Evolutionary conservation across 2,888 invertebrate genomes (phyloP).

Genomic region (Mantis religiosa): DNA sequence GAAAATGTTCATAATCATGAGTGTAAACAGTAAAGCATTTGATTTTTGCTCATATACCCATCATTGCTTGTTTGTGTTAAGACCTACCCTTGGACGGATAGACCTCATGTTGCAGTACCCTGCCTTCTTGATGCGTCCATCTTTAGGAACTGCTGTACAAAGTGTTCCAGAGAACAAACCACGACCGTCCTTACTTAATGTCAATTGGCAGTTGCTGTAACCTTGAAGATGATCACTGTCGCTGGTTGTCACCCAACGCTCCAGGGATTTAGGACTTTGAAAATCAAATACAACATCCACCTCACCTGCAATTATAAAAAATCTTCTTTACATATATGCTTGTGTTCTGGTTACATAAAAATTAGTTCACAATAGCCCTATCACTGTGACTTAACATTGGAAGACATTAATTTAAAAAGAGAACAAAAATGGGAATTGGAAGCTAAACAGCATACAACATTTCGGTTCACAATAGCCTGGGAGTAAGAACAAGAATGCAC

Average conservation of each 20-base stretch:
- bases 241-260: conserved; percentile 67
- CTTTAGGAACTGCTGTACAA: conserved; percentile 67
- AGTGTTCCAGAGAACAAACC: conserved; percentile 70
- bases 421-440: no score
- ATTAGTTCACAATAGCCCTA: no score
- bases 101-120: conserved; percentile 82
- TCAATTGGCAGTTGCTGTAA: conserved; percentile 61
- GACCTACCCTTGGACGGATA: conserved; percentile 58
- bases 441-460: no score
- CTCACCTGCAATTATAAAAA: conserved; percentile 52
- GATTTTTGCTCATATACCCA: no score
- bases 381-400: no score
- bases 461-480: no score
- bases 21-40: no score
- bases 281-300: conserved; percentile 73
- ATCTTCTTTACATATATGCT: no score
- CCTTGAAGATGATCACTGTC: conserved; percentile 83
- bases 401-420: no score
- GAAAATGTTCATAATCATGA: no score
- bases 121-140: conserved; percentile 70
- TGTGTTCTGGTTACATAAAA: no score
- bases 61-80: not conserved
- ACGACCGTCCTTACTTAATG: conserved; percentile 62
- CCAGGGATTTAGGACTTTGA: conserved; percentile 54
- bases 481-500: no score